These are phyloP conservation scores for Prolemur simus DNA, from an alignment of 2,113 vertebrate species.

Conservation along the genomic window DNA sequence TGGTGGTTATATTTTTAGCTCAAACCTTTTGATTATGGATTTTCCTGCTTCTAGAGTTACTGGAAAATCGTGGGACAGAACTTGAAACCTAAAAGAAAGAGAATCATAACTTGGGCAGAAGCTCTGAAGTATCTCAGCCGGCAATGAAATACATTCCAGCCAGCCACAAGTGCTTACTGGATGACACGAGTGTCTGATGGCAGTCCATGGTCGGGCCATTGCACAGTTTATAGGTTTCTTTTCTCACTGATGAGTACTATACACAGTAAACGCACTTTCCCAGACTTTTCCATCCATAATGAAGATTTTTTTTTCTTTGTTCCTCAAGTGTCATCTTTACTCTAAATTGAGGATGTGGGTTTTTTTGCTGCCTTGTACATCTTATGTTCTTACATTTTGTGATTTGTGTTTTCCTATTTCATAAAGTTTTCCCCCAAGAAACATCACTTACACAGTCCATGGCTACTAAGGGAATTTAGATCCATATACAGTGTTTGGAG, in stretches of 20 bases:
- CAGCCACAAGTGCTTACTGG: background rate
- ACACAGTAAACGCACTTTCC: background rate
- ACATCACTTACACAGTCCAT: background rate
- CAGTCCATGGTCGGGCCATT: background rate
- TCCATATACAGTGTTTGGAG: background rate
- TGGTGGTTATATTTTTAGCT: background rate
- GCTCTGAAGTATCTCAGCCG: background rate
- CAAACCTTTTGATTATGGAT: background rate
- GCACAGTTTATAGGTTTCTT: background rate
- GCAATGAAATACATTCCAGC: background rate
- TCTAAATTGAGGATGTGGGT: background rate
- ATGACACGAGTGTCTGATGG: background rate
- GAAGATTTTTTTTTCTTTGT: background rate
- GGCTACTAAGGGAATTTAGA: background rate
- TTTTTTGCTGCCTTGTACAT: background rate
- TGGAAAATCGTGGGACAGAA: background rate
- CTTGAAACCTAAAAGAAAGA: background rate
- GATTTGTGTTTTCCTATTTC: constrained; percentile 2
- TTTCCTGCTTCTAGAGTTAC: background rate
- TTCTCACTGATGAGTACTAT: background rate
- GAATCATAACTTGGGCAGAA: background rate
- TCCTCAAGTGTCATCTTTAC: background rate
- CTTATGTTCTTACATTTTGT: background rate
- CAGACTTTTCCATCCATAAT: background rate
- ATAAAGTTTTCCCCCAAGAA: constrained; percentile 8